Percentiles rank a stretch among this genome's conserved stretches.
Conservation (phyloP, 2,888 invertebrate genomes). For the Geophilus truncorum region DNA sequence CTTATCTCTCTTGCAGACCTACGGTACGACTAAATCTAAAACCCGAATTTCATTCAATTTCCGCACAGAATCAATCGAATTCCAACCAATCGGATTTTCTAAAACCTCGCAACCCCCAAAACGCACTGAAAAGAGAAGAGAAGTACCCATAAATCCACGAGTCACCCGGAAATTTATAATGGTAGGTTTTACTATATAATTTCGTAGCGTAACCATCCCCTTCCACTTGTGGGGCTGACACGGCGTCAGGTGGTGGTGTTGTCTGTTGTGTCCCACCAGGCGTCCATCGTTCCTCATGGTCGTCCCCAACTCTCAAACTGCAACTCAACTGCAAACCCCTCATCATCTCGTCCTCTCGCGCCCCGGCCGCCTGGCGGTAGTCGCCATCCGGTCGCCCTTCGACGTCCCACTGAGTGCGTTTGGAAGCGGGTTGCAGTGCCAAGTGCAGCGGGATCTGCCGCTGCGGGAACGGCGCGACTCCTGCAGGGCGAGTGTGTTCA, state of each 20-base stretch:
- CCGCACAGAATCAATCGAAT: neutral
- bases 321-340: neutral
- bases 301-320: neutral
- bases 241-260: slow-evolving; percentile 12
- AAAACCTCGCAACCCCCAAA: no score
- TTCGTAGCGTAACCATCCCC: neutral
- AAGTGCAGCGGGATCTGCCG: neutral
- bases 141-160: neutral
- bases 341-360: neutral
- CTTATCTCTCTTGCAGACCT: no score
- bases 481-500: neutral
- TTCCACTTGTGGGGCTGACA: neutral
- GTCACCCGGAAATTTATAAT: neutral
- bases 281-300: neutral
- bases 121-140: neutral
- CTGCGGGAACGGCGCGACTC: neutral
- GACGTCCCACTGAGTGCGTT: neutral
- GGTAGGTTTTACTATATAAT: neutral
- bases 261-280: neutral
- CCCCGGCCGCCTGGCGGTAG: neutral
- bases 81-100: neutral
- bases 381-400: slow-evolving; percentile 5
- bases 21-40: no score
- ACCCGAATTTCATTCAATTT: neutral
- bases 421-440: neutral